A percentile compares a stretch with the other conserved stretches of the same genome.
Conservation (phyloP, 2,797 vertebrate genomes). For the Fringilla coelebs region DNA sequence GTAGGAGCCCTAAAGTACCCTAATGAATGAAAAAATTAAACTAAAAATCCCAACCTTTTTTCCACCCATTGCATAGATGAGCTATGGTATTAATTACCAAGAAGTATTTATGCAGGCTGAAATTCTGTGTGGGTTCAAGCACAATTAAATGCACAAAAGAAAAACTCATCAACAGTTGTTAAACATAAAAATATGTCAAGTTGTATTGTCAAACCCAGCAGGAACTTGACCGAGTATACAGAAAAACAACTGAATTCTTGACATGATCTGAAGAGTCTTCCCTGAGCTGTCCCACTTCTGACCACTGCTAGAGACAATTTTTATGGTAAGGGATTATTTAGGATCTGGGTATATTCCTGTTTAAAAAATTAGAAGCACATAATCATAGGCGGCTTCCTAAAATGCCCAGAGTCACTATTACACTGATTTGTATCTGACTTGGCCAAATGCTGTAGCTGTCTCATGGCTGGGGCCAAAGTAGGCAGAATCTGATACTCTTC, state of each 20-base stretch:
- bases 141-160: constrained; percentile 42
- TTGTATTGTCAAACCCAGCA: constrained; percentile 9
- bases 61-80: neutral
- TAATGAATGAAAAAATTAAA: neutral
- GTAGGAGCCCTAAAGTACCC: neutral
- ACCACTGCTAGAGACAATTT: neutral
- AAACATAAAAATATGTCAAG: constrained; percentile 34
- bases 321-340: neutral
- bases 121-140: constrained; percentile 22
- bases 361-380: neutral
- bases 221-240: neutral
- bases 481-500: neutral
- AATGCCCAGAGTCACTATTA: neutral
- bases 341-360: neutral
- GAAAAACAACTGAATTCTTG: constrained; percentile 31
- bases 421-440: neutral
- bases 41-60: neutral
- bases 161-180: constrained; percentile 46
- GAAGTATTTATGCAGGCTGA: neutral
- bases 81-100: constrained; percentile 31
- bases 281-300: neutral
- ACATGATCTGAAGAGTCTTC: neutral
- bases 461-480: neutral
- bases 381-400: neutral
- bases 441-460: neutral